A percentile compares a stretch with the other conserved stretches of the same genome.
phyloP scores from a whole-genome alignment of 2,113 vertebrate genomes.

The Crypturellus undulatus region DNA sequence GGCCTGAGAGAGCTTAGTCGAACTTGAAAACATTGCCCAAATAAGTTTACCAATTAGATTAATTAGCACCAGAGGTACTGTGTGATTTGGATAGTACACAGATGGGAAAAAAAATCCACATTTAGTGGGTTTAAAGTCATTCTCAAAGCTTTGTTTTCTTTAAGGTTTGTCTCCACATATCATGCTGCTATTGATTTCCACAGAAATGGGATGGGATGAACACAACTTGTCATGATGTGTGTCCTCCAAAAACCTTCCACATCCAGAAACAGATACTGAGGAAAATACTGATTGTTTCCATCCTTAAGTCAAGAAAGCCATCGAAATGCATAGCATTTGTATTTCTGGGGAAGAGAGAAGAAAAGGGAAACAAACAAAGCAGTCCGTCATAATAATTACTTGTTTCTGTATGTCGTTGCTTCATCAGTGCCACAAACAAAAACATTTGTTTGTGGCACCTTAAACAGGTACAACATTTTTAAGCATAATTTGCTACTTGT shows the following conservation, averaged over 20 bases:
- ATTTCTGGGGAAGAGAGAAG: not conserved
- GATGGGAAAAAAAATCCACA: not conserved
- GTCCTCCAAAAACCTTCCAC: not conserved
- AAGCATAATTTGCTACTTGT: not conserved
- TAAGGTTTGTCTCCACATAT: not conserved
- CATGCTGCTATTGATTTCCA: not conserved
- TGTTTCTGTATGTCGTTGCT: not conserved
- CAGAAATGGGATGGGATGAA: not conserved
- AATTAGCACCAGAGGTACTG: constrained; percentile 59
- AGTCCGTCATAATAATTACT: not conserved
- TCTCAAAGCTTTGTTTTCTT: not conserved
- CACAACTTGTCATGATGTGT: not conserved
- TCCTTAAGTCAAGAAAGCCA: not conserved
- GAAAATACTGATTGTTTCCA: not conserved
- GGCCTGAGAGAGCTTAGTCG: constrained; percentile 39
- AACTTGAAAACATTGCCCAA: constrained; percentile 50
- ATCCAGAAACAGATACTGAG: not conserved
- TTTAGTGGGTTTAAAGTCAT: not conserved
- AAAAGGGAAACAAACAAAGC: not conserved
- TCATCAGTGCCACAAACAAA: not conserved
- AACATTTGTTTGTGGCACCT: not conserved
- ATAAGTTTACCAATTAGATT: constrained; percentile 44
- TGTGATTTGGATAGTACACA: not conserved
- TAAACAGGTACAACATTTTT: not conserved
- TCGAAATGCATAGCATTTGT: not conserved